Evolutionary conservation across 1,140 invertebrate genomes (phyloP), one percentile per base, ranked within the genome.

Genomic region (Drosophila obscura): DNA sequence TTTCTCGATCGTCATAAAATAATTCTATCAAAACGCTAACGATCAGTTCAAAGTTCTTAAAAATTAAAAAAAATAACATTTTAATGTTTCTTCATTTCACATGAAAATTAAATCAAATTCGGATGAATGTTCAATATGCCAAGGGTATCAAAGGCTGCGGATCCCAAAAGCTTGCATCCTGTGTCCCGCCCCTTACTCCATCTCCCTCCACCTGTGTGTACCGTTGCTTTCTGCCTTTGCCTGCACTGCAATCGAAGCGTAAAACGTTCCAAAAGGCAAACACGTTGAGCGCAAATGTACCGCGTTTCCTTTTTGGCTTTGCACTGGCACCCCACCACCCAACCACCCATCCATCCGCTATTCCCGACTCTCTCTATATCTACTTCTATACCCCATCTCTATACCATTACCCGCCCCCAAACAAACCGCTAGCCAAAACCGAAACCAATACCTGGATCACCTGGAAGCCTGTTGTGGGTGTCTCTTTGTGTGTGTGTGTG

Each of bases 231-330:
- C n/a, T 46, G 44, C 72, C 55, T 74, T 67, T 66, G 61, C 55
- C 71, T 73, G 66, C 78, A 51, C 15, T 75, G 74, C 78, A 87
- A 82, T 87, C 83, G 82, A 85, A 85, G 82, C 82, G 74, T 85
- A 51, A 87, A 85, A 71, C 82, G 82, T 72, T 85, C 73, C 77
- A 78, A 81, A 87, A 82, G 69, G 81, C 81, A 87, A 87, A 87
- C 82, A 85, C 66, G 82, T 82, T 87, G 74, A 79, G 82, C 82
- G 78, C 75, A 85, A 85, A 87, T 88, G 83, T 85, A 82, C 78
- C 82, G 75, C 78, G 75, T 63, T 82, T 85, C 82, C 80, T 81
- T 81, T 87, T 75, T 87, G 74, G 82, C 78, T 77, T 85, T 77
- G 67, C 51, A 39, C 15, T 35, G 31, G 31, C 31, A 11, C 15